A percentile compares a stretch with the other conserved stretches of the same genome.
Evolutionary conservation across 2,113 vertebrate genomes (phyloP).

Genomic region (Epinephelus cyanopodus): DNA sequence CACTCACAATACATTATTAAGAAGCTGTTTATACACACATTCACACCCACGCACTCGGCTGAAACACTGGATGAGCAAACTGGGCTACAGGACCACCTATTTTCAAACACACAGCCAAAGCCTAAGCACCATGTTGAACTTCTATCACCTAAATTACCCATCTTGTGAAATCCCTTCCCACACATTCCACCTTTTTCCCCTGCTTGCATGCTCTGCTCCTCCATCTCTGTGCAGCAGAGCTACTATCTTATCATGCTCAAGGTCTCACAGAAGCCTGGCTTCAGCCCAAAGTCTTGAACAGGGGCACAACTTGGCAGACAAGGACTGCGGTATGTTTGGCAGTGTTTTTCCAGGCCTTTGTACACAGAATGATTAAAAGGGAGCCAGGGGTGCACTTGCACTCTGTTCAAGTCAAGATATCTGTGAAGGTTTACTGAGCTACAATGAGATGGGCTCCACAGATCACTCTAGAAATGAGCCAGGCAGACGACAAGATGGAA

Average conservation of each 20-base stretch:
- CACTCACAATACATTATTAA: conserved; percentile 38
- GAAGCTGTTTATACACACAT: conserved; percentile 46
- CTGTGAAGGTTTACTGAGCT: conserved; percentile 35
- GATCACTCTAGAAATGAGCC: conserved; percentile 39
- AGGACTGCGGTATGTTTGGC: conserved; percentile 72
- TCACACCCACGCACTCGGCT: conserved; percentile 38
- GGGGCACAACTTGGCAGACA: conserved; percentile 75
- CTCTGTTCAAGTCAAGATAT: conserved; percentile 36
- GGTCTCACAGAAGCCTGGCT: conserved; percentile 79
- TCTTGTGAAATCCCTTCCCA: conserved; percentile 65
- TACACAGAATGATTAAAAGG: conserved; percentile 67
- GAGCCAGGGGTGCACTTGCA: conserved; percentile 38
- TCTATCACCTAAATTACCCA: conserved; percentile 40
- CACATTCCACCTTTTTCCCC: conserved; percentile 58
- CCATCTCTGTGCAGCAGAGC: conserved; percentile 54
- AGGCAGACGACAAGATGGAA: conserved; percentile 18
- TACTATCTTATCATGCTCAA: conserved; percentile 79
- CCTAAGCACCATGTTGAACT: conserved; percentile 25
- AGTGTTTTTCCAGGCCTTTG: conserved; percentile 77
- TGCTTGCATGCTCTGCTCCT: conserved; percentile 24
- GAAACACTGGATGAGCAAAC: conserved; percentile 17
- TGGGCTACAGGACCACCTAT: conserved; percentile 16
- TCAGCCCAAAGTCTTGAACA: conserved; percentile 72
- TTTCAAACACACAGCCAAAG: conserved; percentile 17
- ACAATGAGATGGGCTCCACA: conserved; percentile 21